These are phyloP conservation scores for Pseudomyrmex dendroicus DNA, from an alignment of 1,140 invertebrate genomes.

Conservation along the genomic window DNA sequence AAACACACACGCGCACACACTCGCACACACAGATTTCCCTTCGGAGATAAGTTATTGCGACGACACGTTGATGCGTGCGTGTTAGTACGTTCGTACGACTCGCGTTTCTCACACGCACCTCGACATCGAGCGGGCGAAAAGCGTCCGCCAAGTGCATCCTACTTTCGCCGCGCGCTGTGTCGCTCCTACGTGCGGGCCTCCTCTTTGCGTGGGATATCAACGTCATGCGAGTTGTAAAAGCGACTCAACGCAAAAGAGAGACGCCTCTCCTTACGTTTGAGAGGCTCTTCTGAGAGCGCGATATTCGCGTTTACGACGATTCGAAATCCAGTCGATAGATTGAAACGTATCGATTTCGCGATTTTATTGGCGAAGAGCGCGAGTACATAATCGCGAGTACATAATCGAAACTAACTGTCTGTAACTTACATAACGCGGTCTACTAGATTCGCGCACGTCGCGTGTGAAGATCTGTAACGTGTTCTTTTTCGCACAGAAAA, in stretches of 20 bases:
- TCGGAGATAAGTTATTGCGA: conserved; percentile 15
- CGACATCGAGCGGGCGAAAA: conserved; percentile 55
- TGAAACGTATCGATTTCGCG: conserved; percentile 29
- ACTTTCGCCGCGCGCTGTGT: conserved; percentile 73
- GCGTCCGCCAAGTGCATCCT: conserved; percentile 72
- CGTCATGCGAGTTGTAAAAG: conserved; percentile 63
- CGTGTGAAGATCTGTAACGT: no score
- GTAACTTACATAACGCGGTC: neutral
- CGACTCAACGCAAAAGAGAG: conserved; percentile 51
- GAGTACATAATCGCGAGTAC: neutral
- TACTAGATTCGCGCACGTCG: no score
- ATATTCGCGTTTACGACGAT: conserved; percentile 23
- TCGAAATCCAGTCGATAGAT: conserved; percentile 20
- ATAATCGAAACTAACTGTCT: conserved; percentile 13
- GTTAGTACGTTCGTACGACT: conserved; percentile 19
- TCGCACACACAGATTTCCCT: conserved; percentile 26
- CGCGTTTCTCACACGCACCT: conserved; percentile 24
- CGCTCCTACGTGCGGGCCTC: conserved; percentile 39
- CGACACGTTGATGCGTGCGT: conserved; percentile 6
- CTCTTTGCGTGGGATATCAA: conserved; percentile 66
- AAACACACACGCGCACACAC: neutral
- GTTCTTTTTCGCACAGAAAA: no score
- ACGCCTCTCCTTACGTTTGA: neutral
- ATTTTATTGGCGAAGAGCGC: neutral
- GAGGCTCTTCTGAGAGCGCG: neutral